Evolutionary conservation across 2,888 invertebrate species (phyloP), one percentile per base, ranked within the genome.

Genomic region (Trilocha varians): DNA sequence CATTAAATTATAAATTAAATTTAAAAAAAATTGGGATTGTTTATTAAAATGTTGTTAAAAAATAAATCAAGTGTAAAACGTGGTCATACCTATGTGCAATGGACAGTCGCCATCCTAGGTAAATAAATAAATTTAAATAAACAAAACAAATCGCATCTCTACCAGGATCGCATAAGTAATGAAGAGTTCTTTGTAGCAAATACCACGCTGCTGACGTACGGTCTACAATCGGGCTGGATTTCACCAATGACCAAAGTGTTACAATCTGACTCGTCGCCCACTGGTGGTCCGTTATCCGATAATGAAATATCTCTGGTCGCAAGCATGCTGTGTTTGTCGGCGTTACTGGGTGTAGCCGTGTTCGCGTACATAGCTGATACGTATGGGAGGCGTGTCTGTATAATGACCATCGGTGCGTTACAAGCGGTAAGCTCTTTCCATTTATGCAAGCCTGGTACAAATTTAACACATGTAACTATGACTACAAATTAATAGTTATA

Each of bases 291-390:
- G 1, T 42, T 88, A 41, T 67, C 74, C n/a, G 65, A 74, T 41
- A 62, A 59, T 38, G 71, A 75, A 44, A 54, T 82, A 13, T 75
- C 85, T 0, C 78, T 83, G 78, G 57, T 87, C 11, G 87, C 83
- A 8, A 84, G 87, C 32, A 62, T 65, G 1, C 46, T 62, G 37
- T 66, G 77, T 8, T 52, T 88, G 48, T 65, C 73, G 2, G 69
- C 68, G n/a, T 58, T 63, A 5, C 38, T 65, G 5, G 58, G 62
- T 1, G 80, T 78, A 2, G 62, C 79, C 3, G 40, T 83, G n/a
- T 87, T 75, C 53, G 70, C 87, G 8, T 65, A 68, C 38, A 48
- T 79, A 13, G 72, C 79, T 1, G 79, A 87, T 48, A 59, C 50
- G 16, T 70, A 67, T 39, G 87, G 87, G 1, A 64, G 87, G 36